phyloP scores from a whole-genome alignment of 2,888 invertebrate species.

The Calameuta idolon region DNA sequence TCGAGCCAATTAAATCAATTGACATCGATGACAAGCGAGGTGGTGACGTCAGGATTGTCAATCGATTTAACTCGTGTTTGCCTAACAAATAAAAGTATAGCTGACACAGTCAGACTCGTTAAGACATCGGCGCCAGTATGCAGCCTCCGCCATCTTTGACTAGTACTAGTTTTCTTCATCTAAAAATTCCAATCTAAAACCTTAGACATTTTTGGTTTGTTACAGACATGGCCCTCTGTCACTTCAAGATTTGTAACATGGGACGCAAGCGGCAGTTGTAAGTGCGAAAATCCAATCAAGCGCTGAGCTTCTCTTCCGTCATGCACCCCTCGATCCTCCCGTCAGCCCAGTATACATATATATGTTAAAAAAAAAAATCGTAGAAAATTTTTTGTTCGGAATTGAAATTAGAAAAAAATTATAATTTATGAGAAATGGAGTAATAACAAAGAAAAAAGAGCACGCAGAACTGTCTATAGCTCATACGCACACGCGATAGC shows the following conservation, averaged over 20 bases:
- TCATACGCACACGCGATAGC: background rate
- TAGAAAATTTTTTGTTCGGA: background rate
- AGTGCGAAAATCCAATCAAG: slow-evolving; percentile 10
- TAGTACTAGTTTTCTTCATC: slow-evolving; percentile 11
- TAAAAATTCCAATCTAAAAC: background rate
- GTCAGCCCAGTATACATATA: background rate
- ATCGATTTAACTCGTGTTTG: slow-evolving; percentile 20
- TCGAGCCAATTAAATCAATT: slow-evolving; percentile 8
- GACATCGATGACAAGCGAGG: slow-evolving; percentile 2
- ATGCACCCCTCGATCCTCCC: slow-evolving; percentile 3
- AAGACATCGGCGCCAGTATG: slow-evolving; percentile 2
- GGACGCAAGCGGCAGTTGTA: slow-evolving; percentile 71
- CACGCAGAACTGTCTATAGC: background rate
- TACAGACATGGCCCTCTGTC: slow-evolving; percentile 76
- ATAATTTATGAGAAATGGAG: background rate
- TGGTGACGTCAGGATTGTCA: slow-evolving; percentile 29
- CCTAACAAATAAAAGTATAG: background rate
- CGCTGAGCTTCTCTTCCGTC: slow-evolving; percentile 4
- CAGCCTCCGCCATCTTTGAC: background rate
- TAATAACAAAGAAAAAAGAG: background rate
- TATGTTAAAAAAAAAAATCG: background rate
- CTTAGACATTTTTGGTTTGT: slow-evolving; percentile 36
- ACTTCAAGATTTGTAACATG: slow-evolving; percentile 79
- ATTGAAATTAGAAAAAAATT: background rate
- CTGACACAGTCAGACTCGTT: background rate